Evolutionary conservation across 30 jellyfish, hydroid and myxozoan genomes (phyloP).

Genomic region (Turritopsis dohrnii): DNA sequence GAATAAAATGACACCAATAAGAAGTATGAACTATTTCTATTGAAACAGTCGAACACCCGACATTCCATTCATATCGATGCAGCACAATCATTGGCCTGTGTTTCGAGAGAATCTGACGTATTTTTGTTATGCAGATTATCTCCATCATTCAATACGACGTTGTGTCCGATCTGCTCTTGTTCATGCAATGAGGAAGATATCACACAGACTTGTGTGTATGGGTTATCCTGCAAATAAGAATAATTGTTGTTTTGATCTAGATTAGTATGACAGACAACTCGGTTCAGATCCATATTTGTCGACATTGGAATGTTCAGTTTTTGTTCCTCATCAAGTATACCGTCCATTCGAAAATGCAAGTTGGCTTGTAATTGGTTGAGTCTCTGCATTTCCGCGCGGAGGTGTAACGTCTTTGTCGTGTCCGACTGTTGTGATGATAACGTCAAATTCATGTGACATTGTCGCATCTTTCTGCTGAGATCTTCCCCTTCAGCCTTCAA

Average conservation of each 20-base stretch:
- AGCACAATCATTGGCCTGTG: not conserved
- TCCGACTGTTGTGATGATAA: constrained; percentile 17
- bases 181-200: not conserved
- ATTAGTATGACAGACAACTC: not conserved
- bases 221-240: not conserved
- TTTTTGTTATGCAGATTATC: not conserved
- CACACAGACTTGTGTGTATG: not conserved
- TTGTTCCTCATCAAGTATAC: not conserved
- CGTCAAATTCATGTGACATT: constrained; percentile 17
- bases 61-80: not conserved
- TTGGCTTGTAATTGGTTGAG: constrained; percentile 24
- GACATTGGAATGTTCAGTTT: not conserved
- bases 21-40: too few relatives aligned
- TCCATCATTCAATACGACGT: not conserved
- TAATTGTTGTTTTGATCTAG: not conserved
- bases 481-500: constrained; percentile 4
- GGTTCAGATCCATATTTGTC: not conserved
- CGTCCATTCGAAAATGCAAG: constrained; percentile 18
- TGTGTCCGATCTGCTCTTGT: not conserved
- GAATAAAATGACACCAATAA: not conserved
- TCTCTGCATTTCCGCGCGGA: constrained; percentile 14
- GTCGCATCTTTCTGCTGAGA: constrained; percentile 22
- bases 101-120: not conserved
- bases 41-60: not conserved
- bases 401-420: not conserved